Conservation (phyloP, 2,888 invertebrate species). For the Torymus aiolomorphi region DNA sequence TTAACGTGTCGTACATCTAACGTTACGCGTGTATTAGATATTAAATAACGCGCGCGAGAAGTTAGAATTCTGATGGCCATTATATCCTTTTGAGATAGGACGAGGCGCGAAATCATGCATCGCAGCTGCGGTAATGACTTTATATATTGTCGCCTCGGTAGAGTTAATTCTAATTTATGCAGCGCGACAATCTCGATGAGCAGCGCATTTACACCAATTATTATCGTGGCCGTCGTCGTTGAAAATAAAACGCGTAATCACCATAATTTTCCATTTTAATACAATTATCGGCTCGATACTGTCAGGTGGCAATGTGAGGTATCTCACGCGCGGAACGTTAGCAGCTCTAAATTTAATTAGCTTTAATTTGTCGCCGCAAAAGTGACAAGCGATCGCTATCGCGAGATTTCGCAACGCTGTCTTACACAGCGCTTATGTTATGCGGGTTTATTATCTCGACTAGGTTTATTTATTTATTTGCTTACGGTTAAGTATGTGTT, state of each 20-base stretch:
- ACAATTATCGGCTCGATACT: slow-evolving; percentile 69
- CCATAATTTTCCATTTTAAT: slow-evolving; percentile 69
- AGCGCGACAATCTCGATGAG: slow-evolving; percentile 25
- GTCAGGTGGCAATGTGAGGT: slow-evolving; percentile 44
- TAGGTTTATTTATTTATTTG: neutral
- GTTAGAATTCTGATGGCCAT: no score
- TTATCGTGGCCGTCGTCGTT: slow-evolving; percentile 13
- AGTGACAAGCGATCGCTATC: slow-evolving; percentile 65
- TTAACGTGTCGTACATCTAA: neutral
- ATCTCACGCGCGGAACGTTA: slow-evolving; percentile 50
- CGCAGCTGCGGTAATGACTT: slow-evolving; percentile 7
- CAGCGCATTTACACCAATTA: slow-evolving; percentile 49
- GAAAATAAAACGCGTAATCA: slow-evolving; percentile 62
- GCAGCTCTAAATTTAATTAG: slow-evolving; percentile 68
- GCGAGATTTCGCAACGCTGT: slow-evolving; percentile 18
- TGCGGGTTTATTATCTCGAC: neutral
- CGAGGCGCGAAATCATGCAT: neutral
- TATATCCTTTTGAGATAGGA: no score
- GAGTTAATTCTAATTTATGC: slow-evolving; percentile 36
- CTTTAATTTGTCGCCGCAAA: slow-evolving; percentile 65
- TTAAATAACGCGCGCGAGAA: no score
- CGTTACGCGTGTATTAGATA: no score
- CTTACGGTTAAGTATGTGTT: neutral
- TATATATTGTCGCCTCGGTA: neutral
- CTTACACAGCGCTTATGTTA: neutral